A percentile compares a stretch with the other conserved stretches of the same genome.
phyloP scores from a whole-genome alignment of 2,113 vertebrate species.

The Phylloscopus trochilus region DNA sequence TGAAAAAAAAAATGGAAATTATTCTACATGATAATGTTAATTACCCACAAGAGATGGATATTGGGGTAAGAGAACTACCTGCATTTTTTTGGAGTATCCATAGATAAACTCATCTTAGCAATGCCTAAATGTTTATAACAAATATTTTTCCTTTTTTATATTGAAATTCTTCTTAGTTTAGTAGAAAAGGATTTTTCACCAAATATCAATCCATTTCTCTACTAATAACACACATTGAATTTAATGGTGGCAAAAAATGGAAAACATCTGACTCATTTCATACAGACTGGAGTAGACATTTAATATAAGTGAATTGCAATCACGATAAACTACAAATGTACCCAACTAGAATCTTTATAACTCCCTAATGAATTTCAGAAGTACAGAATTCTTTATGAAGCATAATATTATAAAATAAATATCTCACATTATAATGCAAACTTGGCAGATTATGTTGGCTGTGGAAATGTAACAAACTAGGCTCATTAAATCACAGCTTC shows the following conservation, averaged over 20 bases:
- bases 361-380: background rate
- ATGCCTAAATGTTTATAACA: background rate
- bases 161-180: background rate
- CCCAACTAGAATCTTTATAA: background rate
- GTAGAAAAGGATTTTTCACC: background rate
- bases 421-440: background rate
- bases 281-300: background rate
- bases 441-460: background rate
- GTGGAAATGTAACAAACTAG: background rate
- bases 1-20: background rate
- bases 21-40: background rate
- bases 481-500: background rate
- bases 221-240: background rate
- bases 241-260: background rate
- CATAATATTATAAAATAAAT: background rate
- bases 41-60: background rate
- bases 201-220: background rate
- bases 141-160: background rate
- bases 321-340: background rate
- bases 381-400: background rate
- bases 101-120: background rate
- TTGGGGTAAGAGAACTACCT: background rate
- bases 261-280: background rate
- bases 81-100: background rate
- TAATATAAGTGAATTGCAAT: background rate